A percentile compares a stretch with the other conserved stretches of the same genome.
Conservation (phyloP, 2,113 vertebrate species). For the Seriola dumerili region DNA sequence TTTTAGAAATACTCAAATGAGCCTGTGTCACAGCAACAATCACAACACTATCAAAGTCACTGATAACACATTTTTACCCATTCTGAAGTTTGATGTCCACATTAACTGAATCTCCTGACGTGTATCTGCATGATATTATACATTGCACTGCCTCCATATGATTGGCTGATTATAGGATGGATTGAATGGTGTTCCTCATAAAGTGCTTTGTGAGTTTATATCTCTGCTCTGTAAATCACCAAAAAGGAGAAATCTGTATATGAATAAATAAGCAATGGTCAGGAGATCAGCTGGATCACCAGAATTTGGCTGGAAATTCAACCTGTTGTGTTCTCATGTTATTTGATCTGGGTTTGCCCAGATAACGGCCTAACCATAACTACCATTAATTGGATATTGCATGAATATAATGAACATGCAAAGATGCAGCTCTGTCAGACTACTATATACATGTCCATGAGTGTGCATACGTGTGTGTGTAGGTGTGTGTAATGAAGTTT, state of each 20-base stretch:
- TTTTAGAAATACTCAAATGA: background rate
- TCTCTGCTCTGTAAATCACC: background rate
- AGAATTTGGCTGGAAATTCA: background rate
- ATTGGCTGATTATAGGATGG: too few species aligned
- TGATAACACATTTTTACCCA: too few species aligned
- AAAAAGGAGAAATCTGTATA: background rate
- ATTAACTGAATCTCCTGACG: background rate
- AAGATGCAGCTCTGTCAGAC: background rate
- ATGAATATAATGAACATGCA: conserved; percentile 23
- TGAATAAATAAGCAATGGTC: background rate
- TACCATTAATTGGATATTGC: conserved; percentile 7
- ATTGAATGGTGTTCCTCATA: too few species aligned
- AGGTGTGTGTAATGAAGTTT: conserved; percentile 19
- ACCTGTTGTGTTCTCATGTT: background rate
- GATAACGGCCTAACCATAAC: too few species aligned
- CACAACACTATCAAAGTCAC: background rate
- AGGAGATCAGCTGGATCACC: background rate
- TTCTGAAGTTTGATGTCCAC: background rate
- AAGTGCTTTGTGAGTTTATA: too few species aligned
- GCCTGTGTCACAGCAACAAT: background rate
- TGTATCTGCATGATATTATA: too few species aligned
- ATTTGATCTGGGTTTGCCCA: background rate
- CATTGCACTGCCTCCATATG: too few species aligned
- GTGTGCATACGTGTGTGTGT: conserved; percentile 7
- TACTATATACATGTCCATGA: background rate